Evolutionary conservation across 2,113 vertebrate genomes (phyloP), one percentile per base, ranked within the genome.

Genomic region (Sander vitreus): DNA sequence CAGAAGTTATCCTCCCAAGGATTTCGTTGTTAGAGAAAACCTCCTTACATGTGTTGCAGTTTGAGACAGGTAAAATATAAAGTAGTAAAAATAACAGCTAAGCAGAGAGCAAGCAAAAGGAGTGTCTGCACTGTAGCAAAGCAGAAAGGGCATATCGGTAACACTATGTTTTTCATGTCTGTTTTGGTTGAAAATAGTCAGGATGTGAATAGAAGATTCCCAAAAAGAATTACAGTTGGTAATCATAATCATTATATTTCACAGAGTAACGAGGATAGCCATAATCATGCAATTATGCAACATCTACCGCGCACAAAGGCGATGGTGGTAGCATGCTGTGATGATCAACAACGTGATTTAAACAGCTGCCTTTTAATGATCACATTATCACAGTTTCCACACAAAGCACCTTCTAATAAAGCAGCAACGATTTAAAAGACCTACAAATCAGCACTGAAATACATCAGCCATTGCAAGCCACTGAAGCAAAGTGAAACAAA

Each of bases 401-500:
- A 73, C 57, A 63, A 53, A 68, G 51, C 45, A 13, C 59, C 54
- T 27, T 59, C 15, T 67, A 43, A 81, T 57, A 85, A 75, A 60
- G 33, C 73, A 4, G 8, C 48, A 51, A 15, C 59, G 21, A 72
- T 18, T 19, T 33, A 23, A 43, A 16, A 59, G 33, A 21, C 23
- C 27, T 51, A 67, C 9, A 59, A 7, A 70, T 54, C 33, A 12
- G 53, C 36, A 19, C 54, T 47, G 66, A 16, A 54, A 51, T 9
- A 57, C 54, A n/a, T 39, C 39, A 78, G 43, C 47, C n/a, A 50
- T 71, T 33, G 43, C 5, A 30, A 10, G 50, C 51, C 65, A 48
- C 18, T 10, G 67, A 77, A 30, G 73, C 84, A 75, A 50, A 67
- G 60, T 63, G 80, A 86, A 84, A 78, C 82, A 21, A 47, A 45